A percentile compares a stretch with the other conserved stretches of the same genome.
phyloP scores from a whole-genome alignment of 1,140 invertebrate species.

The Chironomus tepperi region DNA sequence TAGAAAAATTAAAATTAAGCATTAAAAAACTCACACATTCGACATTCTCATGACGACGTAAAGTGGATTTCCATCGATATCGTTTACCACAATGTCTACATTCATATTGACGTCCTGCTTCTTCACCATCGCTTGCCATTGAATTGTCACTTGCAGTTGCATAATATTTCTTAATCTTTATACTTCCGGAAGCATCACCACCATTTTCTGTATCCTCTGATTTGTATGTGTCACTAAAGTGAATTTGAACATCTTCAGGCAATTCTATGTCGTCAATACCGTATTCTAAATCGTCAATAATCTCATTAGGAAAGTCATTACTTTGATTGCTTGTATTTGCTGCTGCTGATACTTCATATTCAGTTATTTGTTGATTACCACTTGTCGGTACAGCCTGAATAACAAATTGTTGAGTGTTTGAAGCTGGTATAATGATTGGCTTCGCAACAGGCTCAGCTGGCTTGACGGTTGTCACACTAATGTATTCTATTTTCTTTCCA shows the following conservation, averaged over 20 bases:
- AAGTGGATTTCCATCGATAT: conserved; percentile 72
- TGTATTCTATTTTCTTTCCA: conserved; percentile 38
- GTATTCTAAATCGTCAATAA: conserved; percentile 22
- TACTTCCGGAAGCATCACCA: conserved; percentile 29
- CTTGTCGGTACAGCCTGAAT: conserved; percentile 28
- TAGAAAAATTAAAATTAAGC: neutral
- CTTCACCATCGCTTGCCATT: conserved; percentile 45
- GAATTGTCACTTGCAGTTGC: conserved; percentile 39
- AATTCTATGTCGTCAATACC: conserved; percentile 15
- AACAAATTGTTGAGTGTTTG: neutral
- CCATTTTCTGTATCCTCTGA: conserved; percentile 5
- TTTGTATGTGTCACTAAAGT: conserved; percentile 18
- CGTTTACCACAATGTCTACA: conserved; percentile 71
- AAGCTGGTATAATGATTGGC: neutral
- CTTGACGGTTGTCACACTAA: conserved; percentile 38
- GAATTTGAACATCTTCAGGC: conserved; percentile 26
- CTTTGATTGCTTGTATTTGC: conserved; percentile 27
- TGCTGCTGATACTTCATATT: conserved; percentile 27
- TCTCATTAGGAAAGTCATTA: conserved; percentile 1
- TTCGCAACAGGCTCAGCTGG: conserved; percentile 35
- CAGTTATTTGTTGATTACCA: conserved; percentile 34
- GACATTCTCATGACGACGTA: conserved; percentile 71
- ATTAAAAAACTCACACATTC: conserved; percentile 47
- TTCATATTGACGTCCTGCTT: conserved; percentile 57
- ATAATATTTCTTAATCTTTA: conserved; percentile 32